Base-by-base conservation (phyloP, 1,140 invertebrate species). In the Mamestra configurata region DNA sequence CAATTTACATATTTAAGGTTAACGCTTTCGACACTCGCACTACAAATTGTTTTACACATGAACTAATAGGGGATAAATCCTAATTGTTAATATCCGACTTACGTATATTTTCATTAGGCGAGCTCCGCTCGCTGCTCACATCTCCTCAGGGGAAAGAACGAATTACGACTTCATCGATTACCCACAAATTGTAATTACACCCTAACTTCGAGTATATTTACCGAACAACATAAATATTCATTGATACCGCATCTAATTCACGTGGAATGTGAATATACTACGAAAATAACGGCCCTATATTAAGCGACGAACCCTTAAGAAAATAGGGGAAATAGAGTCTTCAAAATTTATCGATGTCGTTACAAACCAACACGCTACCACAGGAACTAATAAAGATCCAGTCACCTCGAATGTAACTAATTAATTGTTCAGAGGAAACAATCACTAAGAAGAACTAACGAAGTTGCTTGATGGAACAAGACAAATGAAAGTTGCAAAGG, bases 401-500 rank as follows among this genome's bases (percentile, higher is more conserved):
- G 61, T 51, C 66, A 46, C 64, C 43, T 71, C 40, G 51, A 77
- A 72, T 53, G 51, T 61, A 70, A 70, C 57, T 75, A 75, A 78
- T 66, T 82, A 78, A 73, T 75, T 53, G 59, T 59, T 59, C 51
- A 59, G 18, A 66, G 70, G 70, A 75, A 73, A 77, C 68, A 79
- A 82, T 79, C 55, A 66, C 27, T 66, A 78, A 46, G 66, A 66
- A 53, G 20, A 53, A 46, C 66, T 49, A 75, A 57, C 70, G 49
- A 79, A 79, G 76, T 73, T 70, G 80, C 59, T 64, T 72, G 53
- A 82, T 66, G 59, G 79, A 70, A 71, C 27, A 72, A 82, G 80
- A 82, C 80, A 82, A 82, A 78, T 82, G 70, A 68, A 82, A 79
- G 70, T 82, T 78, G 51, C 76, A 82, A 78, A 82, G 76, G 80